Conservation (phyloP, 1,140 invertebrate species). For the Antheraea pernyi region DNA sequence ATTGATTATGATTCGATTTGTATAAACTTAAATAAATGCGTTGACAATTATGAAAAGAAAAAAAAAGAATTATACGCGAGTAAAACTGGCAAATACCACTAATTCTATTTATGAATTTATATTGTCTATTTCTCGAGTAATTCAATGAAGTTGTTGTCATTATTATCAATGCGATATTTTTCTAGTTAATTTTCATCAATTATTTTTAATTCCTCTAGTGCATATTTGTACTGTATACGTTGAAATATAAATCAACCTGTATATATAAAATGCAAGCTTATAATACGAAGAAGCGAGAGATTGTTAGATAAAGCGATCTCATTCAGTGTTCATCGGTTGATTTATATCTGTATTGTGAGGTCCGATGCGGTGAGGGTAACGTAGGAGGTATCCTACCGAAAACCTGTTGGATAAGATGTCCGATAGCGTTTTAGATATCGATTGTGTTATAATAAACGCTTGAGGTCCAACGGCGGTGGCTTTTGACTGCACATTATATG, state of each 20-base stretch:
- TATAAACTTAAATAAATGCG: too few relatives aligned
- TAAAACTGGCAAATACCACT: too few relatives aligned
- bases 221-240: background rate
- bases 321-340: slow-evolving; percentile 49
- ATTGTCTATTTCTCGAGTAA: too few relatives aligned
- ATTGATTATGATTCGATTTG: too few relatives aligned
- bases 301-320: slow-evolving; percentile 53
- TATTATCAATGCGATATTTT: too few relatives aligned
- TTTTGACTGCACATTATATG: background rate
- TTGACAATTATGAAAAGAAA: too few relatives aligned
- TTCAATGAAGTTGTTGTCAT: too few relatives aligned
- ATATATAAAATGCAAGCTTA: slow-evolving; percentile 23
- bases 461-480: background rate
- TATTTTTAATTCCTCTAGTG: too few relatives aligned
- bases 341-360: slow-evolving; percentile 63
- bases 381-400: slow-evolving; percentile 4
- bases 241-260: slow-evolving; percentile 27
- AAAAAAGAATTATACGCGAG: too few relatives aligned
- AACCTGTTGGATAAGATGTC: slow-evolving; percentile 19
- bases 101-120: too few relatives aligned
- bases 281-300: slow-evolving; percentile 45
- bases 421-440: background rate
- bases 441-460: slow-evolving; percentile 5
- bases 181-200: too few relatives aligned
- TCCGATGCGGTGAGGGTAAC: slow-evolving; percentile 5